Evolutionary conservation across 1,140 invertebrate genomes (phyloP).

Genomic region (Gryon sp.): DNA sequence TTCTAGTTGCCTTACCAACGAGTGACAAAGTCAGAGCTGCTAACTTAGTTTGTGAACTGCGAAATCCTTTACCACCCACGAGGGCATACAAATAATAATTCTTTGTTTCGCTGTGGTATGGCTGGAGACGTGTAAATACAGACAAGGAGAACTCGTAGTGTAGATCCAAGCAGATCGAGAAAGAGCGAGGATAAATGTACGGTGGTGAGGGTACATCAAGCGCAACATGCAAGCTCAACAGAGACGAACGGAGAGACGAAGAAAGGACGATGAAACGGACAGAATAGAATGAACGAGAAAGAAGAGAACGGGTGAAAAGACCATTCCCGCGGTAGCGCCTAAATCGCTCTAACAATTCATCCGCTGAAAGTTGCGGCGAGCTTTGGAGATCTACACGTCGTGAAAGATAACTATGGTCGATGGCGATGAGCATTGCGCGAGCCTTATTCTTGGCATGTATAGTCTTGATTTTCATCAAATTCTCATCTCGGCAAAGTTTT

Average conservation of each 20-base stretch:
- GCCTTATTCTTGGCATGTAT: slow-evolving; percentile 33
- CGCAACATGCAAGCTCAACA: slow-evolving; percentile 48
- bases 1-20: slow-evolving; percentile 18
- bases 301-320: slow-evolving; percentile 68
- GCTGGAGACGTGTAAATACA: slow-evolving; percentile 76
- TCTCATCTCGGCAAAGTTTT: slow-evolving; percentile 33
- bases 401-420: slow-evolving; percentile 53
- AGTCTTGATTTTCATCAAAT: slow-evolving; percentile 53
- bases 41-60: slow-evolving; percentile 78
- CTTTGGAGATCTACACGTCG: slow-evolving; percentile 74
- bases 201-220: slow-evolving; percentile 39
- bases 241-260: slow-evolving; percentile 36
- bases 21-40: slow-evolving; percentile 70
- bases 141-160: slow-evolving; percentile 62
- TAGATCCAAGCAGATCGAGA: slow-evolving; percentile 58
- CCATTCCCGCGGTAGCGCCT: slow-evolving; percentile 73
- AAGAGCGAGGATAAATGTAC: slow-evolving; percentile 45
- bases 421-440: slow-evolving; percentile 37
- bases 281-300: slow-evolving; percentile 67
- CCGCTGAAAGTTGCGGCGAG: slow-evolving; percentile 76
- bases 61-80: slow-evolving; percentile 75
- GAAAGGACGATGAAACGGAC: slow-evolving; percentile 52
- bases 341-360: slow-evolving; percentile 79
- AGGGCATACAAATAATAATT: slow-evolving; percentile 78
- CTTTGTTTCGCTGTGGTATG: slow-evolving; percentile 74